Evolutionary conservation across 92 coral and sea anemone species (phyloP), one percentile per base, ranked within the genome.

Genomic region (Siderastrea siderea): DNA sequence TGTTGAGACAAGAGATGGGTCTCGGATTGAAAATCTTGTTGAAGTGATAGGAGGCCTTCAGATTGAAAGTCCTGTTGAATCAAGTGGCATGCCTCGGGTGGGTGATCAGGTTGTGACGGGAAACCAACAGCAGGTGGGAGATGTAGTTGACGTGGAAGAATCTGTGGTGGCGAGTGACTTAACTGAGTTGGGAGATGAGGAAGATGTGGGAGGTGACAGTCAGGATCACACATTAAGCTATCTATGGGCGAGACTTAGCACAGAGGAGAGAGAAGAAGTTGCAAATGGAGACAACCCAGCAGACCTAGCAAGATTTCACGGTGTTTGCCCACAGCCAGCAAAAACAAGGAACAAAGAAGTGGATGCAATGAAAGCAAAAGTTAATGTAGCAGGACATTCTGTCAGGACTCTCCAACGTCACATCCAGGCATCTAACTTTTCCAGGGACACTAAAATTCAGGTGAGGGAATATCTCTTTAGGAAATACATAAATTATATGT

Each of bases 381-480:
- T 90, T 47, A 86, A 90, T 82, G 73, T 86, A 44, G 94, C 91
- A 54, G 91, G 94, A 49, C 88, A 71, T 82, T 90, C 94, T 71
- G 91, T 86, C 46, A 64, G 91, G 80, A 87, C 77, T 55, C 72
- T 90, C 54, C 94, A 86, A 72, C 84, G 88, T 7, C 61, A 86
- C 65, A 75, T 85, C 47, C 74, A 90, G 71, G 84, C 90, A n/a
- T 51, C 86, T n/a, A 73, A 83, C 8, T 90, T 90, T 48, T 45
- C 90, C 14, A 86, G 80, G 66, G 91, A 80, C 80, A 79, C 84
- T 64, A 71, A 63, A 15, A 65, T 90, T 71, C 87, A 86, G 94
- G 94, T 90, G 11, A 6, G 70, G n/a, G n/a, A n/a, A n/a, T n/a
- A n/a, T n/a, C n/a, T n/a, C n/a, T n/a, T n/a, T 86, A 67, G 16